Evolutionary conservation across 2,888 invertebrate genomes (phyloP).

Genomic region (Patella depressa): DNA sequence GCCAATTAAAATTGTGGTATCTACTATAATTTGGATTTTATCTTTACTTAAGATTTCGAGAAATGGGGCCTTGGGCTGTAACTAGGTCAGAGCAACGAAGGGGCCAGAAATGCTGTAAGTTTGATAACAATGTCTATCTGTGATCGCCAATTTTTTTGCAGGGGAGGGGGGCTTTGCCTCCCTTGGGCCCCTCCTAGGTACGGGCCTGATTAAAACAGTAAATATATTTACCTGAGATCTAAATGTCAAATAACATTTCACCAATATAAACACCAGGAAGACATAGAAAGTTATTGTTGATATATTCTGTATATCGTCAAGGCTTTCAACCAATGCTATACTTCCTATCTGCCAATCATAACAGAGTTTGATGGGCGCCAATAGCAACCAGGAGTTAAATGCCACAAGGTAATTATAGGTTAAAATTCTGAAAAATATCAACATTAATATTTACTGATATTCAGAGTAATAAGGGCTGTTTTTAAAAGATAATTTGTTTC

Average conservation of each 20-base stretch:
- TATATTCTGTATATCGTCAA: conserved; percentile 82
- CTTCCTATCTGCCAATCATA: conserved; percentile 95
- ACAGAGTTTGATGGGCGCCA: conserved; percentile 83
- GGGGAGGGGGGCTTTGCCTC: too few species aligned
- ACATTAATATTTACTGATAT: conserved; percentile 27
- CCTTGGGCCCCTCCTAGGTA: too few species aligned
- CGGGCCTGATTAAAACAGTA: too few species aligned
- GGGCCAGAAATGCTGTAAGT: too few species aligned
- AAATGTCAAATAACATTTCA: conserved; percentile 18
- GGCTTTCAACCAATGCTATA: conserved; percentile 82
- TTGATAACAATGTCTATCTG: too few species aligned
- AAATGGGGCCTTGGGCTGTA: too few species aligned
- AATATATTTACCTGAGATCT: neutral
- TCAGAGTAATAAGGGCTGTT: conserved; percentile 32
- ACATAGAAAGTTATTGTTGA: conserved; percentile 78
- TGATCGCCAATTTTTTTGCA: too few species aligned
- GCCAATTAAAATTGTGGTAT: too few species aligned
- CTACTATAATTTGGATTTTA: too few species aligned
- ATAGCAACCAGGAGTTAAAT: conserved; percentile 87
- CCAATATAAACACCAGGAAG: conserved; percentile 21
- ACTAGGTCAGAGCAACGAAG: too few species aligned
- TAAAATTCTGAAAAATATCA: conserved; percentile 77
- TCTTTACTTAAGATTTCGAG: too few species aligned
- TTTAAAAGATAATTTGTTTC: conserved; percentile 43
- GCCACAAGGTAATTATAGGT: conserved; percentile 87